These are phyloP conservation scores for Psammodynastes pulverulentus DNA, from an alignment of 2,113 vertebrate genomes.

Conservation along the genomic window DNA sequence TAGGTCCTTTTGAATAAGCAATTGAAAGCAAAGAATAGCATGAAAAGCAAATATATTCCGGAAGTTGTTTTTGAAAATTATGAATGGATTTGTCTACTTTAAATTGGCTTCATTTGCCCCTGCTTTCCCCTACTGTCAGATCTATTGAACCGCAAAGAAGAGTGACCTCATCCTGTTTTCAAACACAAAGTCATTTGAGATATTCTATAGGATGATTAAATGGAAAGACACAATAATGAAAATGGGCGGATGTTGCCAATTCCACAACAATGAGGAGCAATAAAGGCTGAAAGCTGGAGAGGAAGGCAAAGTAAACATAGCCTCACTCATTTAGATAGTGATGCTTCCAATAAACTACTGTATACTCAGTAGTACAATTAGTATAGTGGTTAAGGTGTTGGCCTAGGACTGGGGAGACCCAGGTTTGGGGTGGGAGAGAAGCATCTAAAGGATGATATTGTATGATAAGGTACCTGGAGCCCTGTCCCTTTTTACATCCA, in stretches of 20 bases:
- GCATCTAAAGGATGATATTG: too few relatives aligned
- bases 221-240: not conserved
- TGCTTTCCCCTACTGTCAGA: not conserved
- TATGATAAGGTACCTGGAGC: not conserved
- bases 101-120: not conserved
- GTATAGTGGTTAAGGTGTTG: not conserved
- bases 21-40: not conserved
- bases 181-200: not conserved
- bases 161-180: not conserved
- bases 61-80: not conserved
- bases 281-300: not conserved
- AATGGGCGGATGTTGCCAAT: not conserved
- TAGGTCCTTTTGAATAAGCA: not conserved
- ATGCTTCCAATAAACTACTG: not conserved
- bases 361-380: not conserved
- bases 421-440: not conserved
- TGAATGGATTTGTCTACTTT: not conserved
- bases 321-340: not conserved
- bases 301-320: not conserved
- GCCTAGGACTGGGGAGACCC: not conserved
- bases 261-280: not conserved
- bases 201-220: not conserved
- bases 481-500: not conserved
- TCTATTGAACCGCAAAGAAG: not conserved
- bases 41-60: not conserved